Percentiles rank a stretch among this genome's conserved stretches.
Evolutionary conservation across 2,113 vertebrate genomes (phyloP).

Genomic region (Prionailurus viverrinus): DNA sequence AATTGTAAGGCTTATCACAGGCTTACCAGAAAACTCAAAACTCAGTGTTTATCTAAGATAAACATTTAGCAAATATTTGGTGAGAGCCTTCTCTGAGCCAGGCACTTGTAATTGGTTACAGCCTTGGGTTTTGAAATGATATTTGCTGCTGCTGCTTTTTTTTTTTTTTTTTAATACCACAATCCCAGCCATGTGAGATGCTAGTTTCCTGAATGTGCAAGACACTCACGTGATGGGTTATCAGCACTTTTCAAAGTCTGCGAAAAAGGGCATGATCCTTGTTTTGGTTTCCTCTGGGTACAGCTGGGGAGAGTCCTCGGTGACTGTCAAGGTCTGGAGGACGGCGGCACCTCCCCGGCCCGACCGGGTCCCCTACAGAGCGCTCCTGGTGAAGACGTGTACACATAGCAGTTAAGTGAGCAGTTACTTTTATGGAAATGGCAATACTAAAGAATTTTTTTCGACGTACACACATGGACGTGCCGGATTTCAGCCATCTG

Average conservation of each 20-base stretch:
- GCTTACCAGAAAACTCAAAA: conserved; percentile 20
- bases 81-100: not conserved
- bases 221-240: not conserved
- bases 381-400: not conserved
- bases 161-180: not conserved
- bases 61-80: conserved; percentile 61
- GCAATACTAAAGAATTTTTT: not conserved
- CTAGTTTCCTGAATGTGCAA: not conserved
- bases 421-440: not conserved
- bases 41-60: conserved; percentile 57
- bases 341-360: not conserved
- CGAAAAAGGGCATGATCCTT: not conserved
- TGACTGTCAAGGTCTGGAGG: not conserved
- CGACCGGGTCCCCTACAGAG: too few species aligned
- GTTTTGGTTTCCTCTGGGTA: not conserved
- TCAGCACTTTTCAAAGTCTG: not conserved
- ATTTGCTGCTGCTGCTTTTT: not conserved
- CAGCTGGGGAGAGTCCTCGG: not conserved
- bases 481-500: not conserved
- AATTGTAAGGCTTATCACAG: conserved; percentile 19
- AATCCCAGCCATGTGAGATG: not conserved
- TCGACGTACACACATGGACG: not conserved
- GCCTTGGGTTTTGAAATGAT: conserved; percentile 58
- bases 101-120: not conserved
- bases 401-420: not conserved